Base-by-base conservation (phyloP, 2,113 vertebrate genomes). In the Cyanoderma ruficeps region DNA sequence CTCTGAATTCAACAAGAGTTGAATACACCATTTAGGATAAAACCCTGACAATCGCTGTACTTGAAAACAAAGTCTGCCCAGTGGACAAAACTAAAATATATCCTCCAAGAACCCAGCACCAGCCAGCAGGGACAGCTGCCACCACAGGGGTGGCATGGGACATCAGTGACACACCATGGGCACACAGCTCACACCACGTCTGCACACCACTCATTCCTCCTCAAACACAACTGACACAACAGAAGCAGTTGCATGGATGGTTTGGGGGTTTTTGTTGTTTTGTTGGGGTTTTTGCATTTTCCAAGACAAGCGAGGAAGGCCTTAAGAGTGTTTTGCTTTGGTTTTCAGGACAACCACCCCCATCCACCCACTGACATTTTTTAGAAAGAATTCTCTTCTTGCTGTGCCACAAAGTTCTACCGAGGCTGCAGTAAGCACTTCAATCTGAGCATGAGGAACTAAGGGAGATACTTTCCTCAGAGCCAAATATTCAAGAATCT, bases 321-420 rank as follows among this genome's bases (percentile, higher is more conserved):
- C 37, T 44, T 31, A 31, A 59, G 57, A 79, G 7, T 35, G 27
- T 49, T 97, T 57, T 90, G 49, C 44, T 83, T 65, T 24, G 30
- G 56, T 78, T 93, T 96, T 69, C 75, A 93, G 57, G 88, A 80
- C 53, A 93, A 56, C 41, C 35, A 39, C 33, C 22, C 41, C n/a
- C 39, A 24, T 33, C 39, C 59, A 37, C 61, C 70, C 88, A 56
- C 88, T 53, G n/a, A 55, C 27, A 95, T 83, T 95, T 91, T 92
- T 93, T 39, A 80, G 53, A 59, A 94, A n/a, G 24, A 94, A 87
- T 85, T 97, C n/a, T 50, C 21, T 53, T 79, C 70, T 87, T 79
- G 50, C 80, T 92, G 27, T 86, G 65, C 46, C 12, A 15, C 81
- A 91, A 55, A 69, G 82, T 85, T 82, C 61, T 65, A 20, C 11